Evolutionary conservation across 1,140 invertebrate species (phyloP), one percentile per base, ranked within the genome.

Genomic region (Alviniconcha marisindica): DNA sequence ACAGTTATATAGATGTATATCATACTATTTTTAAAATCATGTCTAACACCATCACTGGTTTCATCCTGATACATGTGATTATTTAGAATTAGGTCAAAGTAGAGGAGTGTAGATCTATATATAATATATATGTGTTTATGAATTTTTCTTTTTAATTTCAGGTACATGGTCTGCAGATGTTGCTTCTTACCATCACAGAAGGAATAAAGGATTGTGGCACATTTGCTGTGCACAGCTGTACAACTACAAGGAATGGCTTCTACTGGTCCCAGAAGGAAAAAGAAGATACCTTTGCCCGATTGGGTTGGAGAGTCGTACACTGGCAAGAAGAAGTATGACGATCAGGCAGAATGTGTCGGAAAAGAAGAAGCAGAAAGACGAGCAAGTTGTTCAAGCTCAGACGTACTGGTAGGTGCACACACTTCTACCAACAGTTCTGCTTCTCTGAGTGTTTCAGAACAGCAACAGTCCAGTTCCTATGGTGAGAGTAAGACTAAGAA

Each of bases 271-370:
- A 76, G 31, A 51, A 76, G 44, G 7, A 69, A 28, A 69, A 44
- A 51, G 54, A 83, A 83, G 71, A 81, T 24, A 80, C 44, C n/a
- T 60, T 51, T 85, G 4, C 83, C 83, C 36, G 56, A 44, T 18
- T 84, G 83, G 83, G 77, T 84, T 38, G 76, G 66, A 38, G 69
- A 73, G 28, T 44, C 56, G 1, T 44, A 77, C 33, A 15, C 54
- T 36, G 28, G 77, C 10, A 38, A n/a, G 5, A 81, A 81, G 4
- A 66, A 36, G 38, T 40, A 3, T 1, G 28, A 33, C 21, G 79
- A 69, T 24, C 38, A 81, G 42, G 36, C 33, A 44, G 63, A 60
- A 12, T 15, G 14, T 0, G 15, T 21, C 3, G 14, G 31, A 38
- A 1, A 10, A n/a, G 10, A 15, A 0, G 24, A 69, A 36, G 40